Evolutionary conservation across 1,140 invertebrate genomes (phyloP).

Genomic region (Contarinia nasturtii): DNA sequence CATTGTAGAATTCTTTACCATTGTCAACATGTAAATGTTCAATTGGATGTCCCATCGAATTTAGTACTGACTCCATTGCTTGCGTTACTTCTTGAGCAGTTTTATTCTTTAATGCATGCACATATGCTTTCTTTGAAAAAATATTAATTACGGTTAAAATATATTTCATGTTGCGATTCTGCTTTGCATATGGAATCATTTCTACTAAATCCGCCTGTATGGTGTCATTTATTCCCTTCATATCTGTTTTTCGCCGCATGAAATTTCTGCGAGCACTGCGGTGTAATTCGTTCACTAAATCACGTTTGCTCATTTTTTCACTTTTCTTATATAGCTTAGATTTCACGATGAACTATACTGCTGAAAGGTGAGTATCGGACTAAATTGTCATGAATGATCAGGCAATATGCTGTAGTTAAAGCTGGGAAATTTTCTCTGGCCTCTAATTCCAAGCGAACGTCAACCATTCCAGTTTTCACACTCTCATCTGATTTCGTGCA

Average conservation of each 20-base stretch:
- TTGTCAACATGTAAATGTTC: constrained; percentile 21
- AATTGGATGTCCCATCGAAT: background rate
- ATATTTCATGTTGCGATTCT: constrained; percentile 24
- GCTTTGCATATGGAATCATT: constrained; percentile 14
- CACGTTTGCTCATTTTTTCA: constrained; percentile 11
- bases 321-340: constrained; percentile 1
- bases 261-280: constrained; percentile 19
- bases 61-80: constrained; percentile 15
- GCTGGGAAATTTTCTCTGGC: constrained; percentile 6
- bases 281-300: constrained; percentile 18
- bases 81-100: constrained; percentile 12
- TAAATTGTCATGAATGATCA: constrained; percentile 12
- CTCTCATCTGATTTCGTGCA: constrained; percentile 11
- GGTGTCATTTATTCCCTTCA: constrained; percentile 19
- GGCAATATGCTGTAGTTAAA: constrained; percentile 11
- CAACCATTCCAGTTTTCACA: constrained; percentile 9
- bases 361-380: constrained; percentile 8
- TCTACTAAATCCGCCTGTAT: constrained; percentile 24
- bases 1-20: constrained; percentile 25
- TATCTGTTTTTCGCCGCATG: constrained; percentile 13
- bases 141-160: constrained; percentile 26
- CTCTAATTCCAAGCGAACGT: constrained; percentile 12
- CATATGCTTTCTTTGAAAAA: constrained; percentile 27
- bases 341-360: constrained; percentile 1
- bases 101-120: constrained; percentile 25